Conservation (phyloP, 1,140 invertebrate species). For the Holcopasites calliopsidis region DNA sequence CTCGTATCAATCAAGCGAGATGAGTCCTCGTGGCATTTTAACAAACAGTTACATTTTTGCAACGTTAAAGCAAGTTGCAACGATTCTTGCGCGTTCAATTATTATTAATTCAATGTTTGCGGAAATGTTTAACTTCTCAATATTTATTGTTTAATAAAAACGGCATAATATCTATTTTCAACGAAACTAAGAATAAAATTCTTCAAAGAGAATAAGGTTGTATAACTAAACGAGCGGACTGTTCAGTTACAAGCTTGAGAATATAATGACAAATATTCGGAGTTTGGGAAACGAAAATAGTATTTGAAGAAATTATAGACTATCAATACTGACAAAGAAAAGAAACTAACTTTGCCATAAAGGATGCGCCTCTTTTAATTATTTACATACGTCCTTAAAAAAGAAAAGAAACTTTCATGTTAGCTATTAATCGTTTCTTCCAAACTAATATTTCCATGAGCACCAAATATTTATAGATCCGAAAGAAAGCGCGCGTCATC, state of each 20-base stretch:
- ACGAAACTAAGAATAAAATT: neutral
- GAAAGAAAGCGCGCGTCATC: slow-evolving; percentile 3
- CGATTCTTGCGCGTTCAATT: neutral
- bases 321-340: no score
- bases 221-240: neutral
- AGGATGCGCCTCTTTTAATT: no score
- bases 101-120: neutral
- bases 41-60: neutral
- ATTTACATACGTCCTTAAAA: no score
- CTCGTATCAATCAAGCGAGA: neutral
- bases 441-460: neutral
- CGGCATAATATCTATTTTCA: neutral
- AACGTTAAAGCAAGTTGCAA: no score
- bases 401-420: neutral
- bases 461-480: neutral
- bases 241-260: neutral
- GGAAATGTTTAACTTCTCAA: neutral
- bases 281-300: neutral
- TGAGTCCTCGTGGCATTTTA: neutral
- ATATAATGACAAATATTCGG: neutral
- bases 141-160: neutral
- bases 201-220: neutral
- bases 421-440: neutral
- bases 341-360: no score
- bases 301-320: neutral